These are phyloP conservation scores for Lutraria rhynchaena DNA, from an alignment of 1,140 invertebrate genomes.

Conservation along the genomic window DNA sequence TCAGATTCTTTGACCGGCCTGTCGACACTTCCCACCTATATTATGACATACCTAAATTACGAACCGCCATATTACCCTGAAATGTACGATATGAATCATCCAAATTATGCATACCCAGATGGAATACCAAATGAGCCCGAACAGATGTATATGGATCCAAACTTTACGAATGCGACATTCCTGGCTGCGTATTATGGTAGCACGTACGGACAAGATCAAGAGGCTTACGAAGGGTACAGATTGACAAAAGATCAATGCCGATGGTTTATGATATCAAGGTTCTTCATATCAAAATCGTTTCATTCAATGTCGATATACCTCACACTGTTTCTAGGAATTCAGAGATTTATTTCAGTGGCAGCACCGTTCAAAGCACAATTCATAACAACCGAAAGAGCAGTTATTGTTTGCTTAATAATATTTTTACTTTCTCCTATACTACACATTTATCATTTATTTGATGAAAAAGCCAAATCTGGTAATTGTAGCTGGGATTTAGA, in stretches of 20 bases:
- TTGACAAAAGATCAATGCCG: neutral
- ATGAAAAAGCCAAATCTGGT: constrained; percentile 4
- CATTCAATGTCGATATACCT: constrained; percentile 31
- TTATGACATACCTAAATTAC: constrained; percentile 32
- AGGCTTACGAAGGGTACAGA: neutral
- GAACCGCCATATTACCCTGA: neutral
- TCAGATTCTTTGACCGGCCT: constrained; percentile 47
- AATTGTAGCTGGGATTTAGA: constrained; percentile 21
- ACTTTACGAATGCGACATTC: too few species aligned
- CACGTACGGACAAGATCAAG: too few species aligned
- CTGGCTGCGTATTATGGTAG: too few species aligned
- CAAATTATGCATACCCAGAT: neutral
- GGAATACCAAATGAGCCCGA: neutral
- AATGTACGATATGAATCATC: neutral
- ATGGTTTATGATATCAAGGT: constrained; percentile 36
- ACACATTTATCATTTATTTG: constrained; percentile 31
- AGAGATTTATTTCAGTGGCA: constrained; percentile 10
- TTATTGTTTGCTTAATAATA: constrained; percentile 11
- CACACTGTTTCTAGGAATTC: constrained; percentile 31
- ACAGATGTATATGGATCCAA: neutral
- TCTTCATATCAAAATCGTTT: constrained; percentile 28
- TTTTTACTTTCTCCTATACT: neutral
- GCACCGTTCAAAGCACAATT: constrained; percentile 11
- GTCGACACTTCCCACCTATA: constrained; percentile 39
- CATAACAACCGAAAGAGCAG: neutral